A percentile compares a stretch with the other conserved stretches of the same genome.
These are phyloP conservation scores for Trachythela sp. DNA, from an alignment of 64 coral and sea anemone species.

Conservation along the genomic window DNA sequence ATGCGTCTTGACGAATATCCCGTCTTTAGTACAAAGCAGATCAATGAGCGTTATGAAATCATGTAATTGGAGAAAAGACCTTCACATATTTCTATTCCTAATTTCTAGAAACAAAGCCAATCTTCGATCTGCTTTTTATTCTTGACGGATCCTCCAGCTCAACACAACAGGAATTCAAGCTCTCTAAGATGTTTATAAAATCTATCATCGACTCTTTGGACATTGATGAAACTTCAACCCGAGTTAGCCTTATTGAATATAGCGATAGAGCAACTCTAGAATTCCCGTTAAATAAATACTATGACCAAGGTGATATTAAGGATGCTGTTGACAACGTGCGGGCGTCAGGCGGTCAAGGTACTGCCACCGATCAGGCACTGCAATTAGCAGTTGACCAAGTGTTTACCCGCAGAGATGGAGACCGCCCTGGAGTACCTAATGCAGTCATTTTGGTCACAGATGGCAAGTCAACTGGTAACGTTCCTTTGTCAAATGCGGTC, in stretches of 20 bases:
- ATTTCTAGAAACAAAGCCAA: background rate
- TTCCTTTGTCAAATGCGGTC: background rate
- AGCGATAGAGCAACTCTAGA: background rate
- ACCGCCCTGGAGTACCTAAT: background rate
- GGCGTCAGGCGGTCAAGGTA: background rate
- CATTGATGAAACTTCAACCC: background rate
- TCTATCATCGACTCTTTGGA: background rate
- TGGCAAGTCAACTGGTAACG: background rate
- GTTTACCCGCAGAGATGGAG: background rate
- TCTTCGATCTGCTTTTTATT: slow-evolving; percentile 8
- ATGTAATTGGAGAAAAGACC: too few species aligned
- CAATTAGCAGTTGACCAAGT: background rate
- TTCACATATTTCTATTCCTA: background rate
- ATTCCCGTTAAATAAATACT: background rate
- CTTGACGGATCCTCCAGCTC: background rate
- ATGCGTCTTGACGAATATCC: too few species aligned
- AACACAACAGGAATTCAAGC: background rate
- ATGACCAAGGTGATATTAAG: background rate
- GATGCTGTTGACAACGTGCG: background rate
- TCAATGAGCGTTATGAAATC: too few species aligned
- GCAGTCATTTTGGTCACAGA: background rate
- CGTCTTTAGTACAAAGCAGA: too few species aligned
- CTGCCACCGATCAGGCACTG: background rate
- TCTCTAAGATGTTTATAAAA: background rate
- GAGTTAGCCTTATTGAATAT: background rate